A percentile compares a stretch with the other conserved stretches of the same genome.
phyloP scores from a whole-genome alignment of 1,140 invertebrate species.

The Penaeus chinensis region DNA sequence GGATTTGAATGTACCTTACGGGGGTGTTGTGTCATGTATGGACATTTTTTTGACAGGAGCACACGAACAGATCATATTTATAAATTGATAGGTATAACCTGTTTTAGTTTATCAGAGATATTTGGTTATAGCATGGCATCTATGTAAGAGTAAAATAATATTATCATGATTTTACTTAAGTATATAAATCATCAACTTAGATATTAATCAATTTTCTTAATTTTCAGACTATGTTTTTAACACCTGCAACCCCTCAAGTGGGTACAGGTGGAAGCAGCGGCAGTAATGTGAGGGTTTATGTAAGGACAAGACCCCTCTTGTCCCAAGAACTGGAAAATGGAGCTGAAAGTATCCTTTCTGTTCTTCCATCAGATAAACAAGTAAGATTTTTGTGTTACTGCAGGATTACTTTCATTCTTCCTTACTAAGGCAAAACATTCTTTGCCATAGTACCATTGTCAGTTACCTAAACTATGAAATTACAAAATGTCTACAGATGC shows the following conservation, averaged over 20 bases:
- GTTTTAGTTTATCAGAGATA: too few relatives aligned
- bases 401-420: too few relatives aligned
- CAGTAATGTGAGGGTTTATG: constrained; percentile 31
- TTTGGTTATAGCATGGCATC: too few relatives aligned
- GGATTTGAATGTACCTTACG: too few relatives aligned
- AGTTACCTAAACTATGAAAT: neutral
- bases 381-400: neutral
- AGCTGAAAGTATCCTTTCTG: neutral
- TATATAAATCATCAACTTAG: too few relatives aligned
- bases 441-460: neutral
- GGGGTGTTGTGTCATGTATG: too few relatives aligned
- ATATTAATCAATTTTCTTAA: neutral
- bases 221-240: constrained; percentile 28
- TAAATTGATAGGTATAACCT: too few relatives aligned
- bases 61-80: too few relatives aligned
- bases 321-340: neutral
- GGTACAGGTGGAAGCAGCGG: neutral
- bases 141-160: too few relatives aligned
- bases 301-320: constrained; percentile 26
- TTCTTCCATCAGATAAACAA: constrained; percentile 1
- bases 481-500: too few relatives aligned
- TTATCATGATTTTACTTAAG: too few relatives aligned
- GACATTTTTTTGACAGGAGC: too few relatives aligned
- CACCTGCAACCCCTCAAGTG: neutral
- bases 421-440: neutral